Evolutionary conservation across 2,888 invertebrate genomes (phyloP).

Genomic region (Poecilobothrus nobilitatus): DNA sequence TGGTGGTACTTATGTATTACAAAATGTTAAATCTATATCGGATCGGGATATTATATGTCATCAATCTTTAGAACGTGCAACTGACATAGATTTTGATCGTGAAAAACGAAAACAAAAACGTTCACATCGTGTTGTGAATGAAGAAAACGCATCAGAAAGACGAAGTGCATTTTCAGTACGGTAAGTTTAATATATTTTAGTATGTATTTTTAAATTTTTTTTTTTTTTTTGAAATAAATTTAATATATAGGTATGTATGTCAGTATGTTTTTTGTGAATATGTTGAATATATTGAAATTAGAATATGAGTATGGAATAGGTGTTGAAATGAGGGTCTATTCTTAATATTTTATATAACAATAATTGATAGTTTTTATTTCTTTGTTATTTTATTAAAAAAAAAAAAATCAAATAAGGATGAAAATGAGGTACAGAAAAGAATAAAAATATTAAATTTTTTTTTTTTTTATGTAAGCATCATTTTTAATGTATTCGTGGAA

Average conservation of each 20-base stretch:
- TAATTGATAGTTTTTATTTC: too few species aligned
- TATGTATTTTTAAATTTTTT: neutral
- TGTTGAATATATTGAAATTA: too few species aligned
- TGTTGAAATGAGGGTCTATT: too few species aligned
- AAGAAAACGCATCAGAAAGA: constrained; percentile 56
- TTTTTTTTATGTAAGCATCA: too few species aligned
- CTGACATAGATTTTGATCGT: constrained; percentile 67
- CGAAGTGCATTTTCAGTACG: constrained; percentile 80
- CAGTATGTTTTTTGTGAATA: neutral
- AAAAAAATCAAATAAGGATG: too few species aligned
- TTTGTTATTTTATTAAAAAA: too few species aligned
- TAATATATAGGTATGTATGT: neutral
- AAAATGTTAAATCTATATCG: constrained; percentile 88
- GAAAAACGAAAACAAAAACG: constrained; percentile 73
- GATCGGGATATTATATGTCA: constrained; percentile 83
- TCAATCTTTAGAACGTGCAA: constrained; percentile 70
- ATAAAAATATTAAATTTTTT: too few species aligned
- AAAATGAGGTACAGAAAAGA: too few species aligned
- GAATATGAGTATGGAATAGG: too few species aligned
- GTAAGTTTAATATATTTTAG: constrained; percentile 42
- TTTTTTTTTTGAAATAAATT: constrained; percentile 2
- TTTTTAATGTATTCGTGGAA: too few species aligned
- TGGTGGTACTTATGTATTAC: constrained; percentile 85
- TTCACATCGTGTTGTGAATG: constrained; percentile 57
- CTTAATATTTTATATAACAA: too few species aligned